Base-by-base conservation (phyloP, 2,113 vertebrate genomes). In the Corvus hawaiiensis region DNA sequence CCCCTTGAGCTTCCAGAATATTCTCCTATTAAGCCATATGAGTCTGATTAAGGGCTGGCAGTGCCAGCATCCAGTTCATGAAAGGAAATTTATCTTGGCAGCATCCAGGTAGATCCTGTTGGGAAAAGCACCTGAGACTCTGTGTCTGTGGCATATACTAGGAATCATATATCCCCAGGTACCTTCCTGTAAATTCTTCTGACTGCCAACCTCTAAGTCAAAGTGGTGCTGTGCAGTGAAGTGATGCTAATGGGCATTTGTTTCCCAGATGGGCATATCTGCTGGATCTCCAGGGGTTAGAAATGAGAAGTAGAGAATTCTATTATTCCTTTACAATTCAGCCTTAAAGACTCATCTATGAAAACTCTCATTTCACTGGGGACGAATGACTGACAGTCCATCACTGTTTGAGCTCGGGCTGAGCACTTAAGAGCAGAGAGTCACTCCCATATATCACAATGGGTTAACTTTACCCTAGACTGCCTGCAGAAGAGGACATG, bases 1-100 rank as follows among this genome's bases (percentile, higher is more conserved):
- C 52, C 84, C 89, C 93, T 13, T n/a, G 91, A 92, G 91, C 73
- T 63, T 92, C 61, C 80, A 90, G 48, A 86, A 93, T 56, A 82
- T 94, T 89, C 86, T 44, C 48, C 61, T 78, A 75, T 72, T 92
- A 96, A 97, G 91, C 86, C 93, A 56, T 10, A 19, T 22, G 56
- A 92, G 61, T 89, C 86, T 92, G 93, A 94, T 84, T 96, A 96
- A 95, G 86, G 92, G 67, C 69, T 90, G 66, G 76, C 73, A 81
- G 68, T 21, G 44, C 32, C 55, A 74, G 52, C 1, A 7, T 81
- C 91, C 94, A 81, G 80, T 78, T 44, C 52, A 55, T 62, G 86
- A 67, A 62, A 69, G 55, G 51, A 95, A 93, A 96, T 94, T 71
- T 89, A 71, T 92, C 73, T 94, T 91, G 94, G 95, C 91, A 92